Conservation (phyloP, 2,113 vertebrate genomes). For the Sclerurus mexicanus region DNA sequence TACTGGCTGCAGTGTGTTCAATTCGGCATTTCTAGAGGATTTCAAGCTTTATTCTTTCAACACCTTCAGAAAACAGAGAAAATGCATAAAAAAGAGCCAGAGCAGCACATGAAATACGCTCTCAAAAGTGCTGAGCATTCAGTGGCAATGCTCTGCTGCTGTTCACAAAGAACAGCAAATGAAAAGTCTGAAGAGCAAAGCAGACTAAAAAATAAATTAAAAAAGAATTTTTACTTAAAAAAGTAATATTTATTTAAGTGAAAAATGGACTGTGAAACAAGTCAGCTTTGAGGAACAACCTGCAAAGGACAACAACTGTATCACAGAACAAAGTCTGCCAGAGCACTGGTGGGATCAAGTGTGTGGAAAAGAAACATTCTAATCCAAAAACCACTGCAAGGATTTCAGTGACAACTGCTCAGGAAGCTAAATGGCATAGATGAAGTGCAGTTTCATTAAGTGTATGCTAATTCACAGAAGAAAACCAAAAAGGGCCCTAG, state of each 20-base stretch:
- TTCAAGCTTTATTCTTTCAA: conserved; percentile 3
- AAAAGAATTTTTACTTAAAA: neutral
- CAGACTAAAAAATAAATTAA: neutral
- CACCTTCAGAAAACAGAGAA: neutral
- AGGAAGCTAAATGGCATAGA: neutral
- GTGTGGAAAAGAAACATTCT: neutral
- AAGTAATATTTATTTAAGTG: neutral
- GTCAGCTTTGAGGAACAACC: neutral
- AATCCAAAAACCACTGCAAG: neutral
- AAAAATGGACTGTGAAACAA: neutral
- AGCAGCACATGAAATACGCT: neutral
- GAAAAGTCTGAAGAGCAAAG: neutral
- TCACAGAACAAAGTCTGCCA: neutral
- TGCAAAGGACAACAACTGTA: neutral
- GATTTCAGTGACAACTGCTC: neutral
- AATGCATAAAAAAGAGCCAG: neutral
- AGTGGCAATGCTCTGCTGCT: neutral
- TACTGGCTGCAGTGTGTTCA: neutral
- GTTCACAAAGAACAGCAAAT: neutral
- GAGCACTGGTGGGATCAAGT: neutral
- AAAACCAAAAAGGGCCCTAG: neutral
- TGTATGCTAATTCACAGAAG: neutral
- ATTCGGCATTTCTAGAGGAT: neutral
- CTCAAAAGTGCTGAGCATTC: neutral
- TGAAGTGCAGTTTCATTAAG: neutral